Conservation (phyloP, 2,797 vertebrate species). For the Betta splendens region DNA sequence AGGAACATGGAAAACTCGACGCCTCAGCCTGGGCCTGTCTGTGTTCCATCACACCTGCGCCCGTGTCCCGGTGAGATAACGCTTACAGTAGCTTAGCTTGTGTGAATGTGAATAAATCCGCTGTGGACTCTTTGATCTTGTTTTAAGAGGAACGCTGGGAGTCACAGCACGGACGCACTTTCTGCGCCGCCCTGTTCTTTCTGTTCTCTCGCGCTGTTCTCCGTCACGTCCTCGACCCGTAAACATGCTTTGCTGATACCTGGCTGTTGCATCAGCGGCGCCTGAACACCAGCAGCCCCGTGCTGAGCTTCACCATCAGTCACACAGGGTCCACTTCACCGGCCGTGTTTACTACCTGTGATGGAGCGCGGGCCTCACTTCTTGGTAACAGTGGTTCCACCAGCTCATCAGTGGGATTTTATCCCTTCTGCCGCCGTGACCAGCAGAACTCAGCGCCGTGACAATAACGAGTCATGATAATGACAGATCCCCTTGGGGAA, state of each 20-base stretch:
- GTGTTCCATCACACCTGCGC: constrained; percentile 8
- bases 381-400: too few species aligned
- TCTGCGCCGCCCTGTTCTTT: too few species aligned
- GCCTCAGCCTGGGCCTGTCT: constrained; percentile 12
- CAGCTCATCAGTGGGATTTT: too few species aligned
- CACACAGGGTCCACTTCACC: too few species aligned
- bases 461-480: too few species aligned
- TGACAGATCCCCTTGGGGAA: too few species aligned
- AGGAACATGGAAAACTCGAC: constrained; percentile 22
- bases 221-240: constrained; percentile 51
- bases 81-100: constrained; percentile 7
- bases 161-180: constrained; percentile 44
- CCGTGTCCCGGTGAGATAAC: neutral
- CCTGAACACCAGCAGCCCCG: too few species aligned
- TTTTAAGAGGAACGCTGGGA: constrained; percentile 39
- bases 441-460: too few species aligned
- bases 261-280: constrained; percentile 38
- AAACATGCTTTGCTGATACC: constrained; percentile 67
- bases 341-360: too few species aligned
- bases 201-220: constrained; percentile 56
- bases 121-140: constrained; percentile 19
- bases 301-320: too few species aligned
- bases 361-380: too few species aligned
- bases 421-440: too few species aligned
- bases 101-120: constrained; percentile 4